These are phyloP conservation scores for Cepaea hortensis DNA, from an alignment of 2,888 invertebrate species.

Conservation along the genomic window DNA sequence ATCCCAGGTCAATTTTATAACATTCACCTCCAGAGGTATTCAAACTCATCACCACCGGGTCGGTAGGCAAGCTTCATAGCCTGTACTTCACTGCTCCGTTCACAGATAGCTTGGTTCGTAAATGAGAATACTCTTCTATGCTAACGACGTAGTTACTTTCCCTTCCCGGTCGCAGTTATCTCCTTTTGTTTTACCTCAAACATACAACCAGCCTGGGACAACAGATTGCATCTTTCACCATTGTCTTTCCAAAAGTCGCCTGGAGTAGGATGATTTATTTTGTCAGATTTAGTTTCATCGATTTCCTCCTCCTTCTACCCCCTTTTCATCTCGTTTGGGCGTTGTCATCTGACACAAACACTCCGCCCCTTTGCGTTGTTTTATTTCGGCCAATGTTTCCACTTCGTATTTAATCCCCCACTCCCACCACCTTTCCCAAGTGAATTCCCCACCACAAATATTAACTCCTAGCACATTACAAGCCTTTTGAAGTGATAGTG, in stretches of 20 bases:
- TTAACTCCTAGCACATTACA: background rate
- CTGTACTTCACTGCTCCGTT: no score
- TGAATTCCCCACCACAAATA: no score
- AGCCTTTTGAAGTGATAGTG: no score
- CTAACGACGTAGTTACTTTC: background rate
- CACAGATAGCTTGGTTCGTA: no score
- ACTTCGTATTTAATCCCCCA: background rate
- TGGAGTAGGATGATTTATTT: conserved; percentile 9
- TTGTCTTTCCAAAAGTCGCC: conserved; percentile 12
- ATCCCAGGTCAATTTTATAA: no score
- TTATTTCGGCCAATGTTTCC: background rate
- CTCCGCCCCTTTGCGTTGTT: background rate
- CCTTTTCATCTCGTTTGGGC: background rate
- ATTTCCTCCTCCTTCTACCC: background rate
- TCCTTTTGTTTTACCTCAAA: background rate
- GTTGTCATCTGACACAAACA: background rate
- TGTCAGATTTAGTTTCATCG: conserved; percentile 17
- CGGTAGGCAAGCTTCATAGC: no score
- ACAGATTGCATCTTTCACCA: conserved; percentile 9
- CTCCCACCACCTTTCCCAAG: no score
- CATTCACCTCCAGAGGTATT: no score
- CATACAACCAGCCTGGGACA: background rate
- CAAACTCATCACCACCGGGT: no score
- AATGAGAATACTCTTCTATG: background rate
- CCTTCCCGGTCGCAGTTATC: background rate